These are phyloP conservation scores for Drosophila sturtevanti DNA, from an alignment of 1,140 invertebrate species.

Conservation along the genomic window DNA sequence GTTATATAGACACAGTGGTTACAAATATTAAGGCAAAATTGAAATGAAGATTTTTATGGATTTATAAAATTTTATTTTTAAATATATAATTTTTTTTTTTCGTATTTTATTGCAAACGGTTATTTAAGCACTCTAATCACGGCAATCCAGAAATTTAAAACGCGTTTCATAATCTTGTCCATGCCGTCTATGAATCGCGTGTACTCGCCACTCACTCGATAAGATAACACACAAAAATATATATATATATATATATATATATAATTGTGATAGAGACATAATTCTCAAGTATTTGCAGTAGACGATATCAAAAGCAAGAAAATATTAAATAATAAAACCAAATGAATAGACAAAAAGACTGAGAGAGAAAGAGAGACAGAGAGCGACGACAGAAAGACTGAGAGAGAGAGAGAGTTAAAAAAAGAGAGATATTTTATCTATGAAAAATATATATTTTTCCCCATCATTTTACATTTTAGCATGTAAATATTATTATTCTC, in stretches of 20 bases:
- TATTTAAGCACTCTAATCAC: background rate
- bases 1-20: no score
- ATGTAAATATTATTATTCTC: no score
- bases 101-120: background rate
- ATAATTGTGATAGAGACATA: slow-evolving; percentile 2
- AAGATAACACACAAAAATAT: background rate
- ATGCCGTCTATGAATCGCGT: background rate
- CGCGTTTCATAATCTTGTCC: slow-evolving; percentile 3
- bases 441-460: no score
- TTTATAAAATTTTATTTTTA: background rate
- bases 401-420: no score
- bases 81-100: background rate
- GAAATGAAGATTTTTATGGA: background rate
- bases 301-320: background rate
- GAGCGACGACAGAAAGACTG: no score
- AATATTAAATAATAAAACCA: background rate
- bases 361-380: no score
- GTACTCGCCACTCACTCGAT: slow-evolving; percentile 1
- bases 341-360: no score
- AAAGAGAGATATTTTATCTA: no score
- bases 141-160: background rate
- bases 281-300: slow-evolving; percentile 6
- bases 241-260: background rate
- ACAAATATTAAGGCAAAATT: background rate
- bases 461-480: no score